phyloP scores from a whole-genome alignment of 1,140 invertebrate genomes.

The Tribolium madens region DNA sequence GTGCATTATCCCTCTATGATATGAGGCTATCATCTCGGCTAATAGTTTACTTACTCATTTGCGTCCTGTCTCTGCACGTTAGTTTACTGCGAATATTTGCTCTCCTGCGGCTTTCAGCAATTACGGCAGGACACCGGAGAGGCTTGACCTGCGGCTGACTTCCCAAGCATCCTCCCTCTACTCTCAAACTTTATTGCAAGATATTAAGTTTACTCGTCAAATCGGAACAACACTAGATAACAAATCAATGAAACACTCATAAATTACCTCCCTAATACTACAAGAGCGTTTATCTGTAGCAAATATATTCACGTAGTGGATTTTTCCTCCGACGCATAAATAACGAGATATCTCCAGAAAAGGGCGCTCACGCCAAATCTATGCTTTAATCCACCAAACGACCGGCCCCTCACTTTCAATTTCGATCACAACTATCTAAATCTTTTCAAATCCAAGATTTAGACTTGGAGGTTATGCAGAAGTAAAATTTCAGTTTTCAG shows the following conservation, averaged over 20 bases:
- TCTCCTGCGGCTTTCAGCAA: slow-evolving; percentile 42
- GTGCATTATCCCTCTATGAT: slow-evolving; percentile 23
- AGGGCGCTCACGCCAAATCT: slow-evolving; percentile 36
- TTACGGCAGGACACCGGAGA: slow-evolving; percentile 38
- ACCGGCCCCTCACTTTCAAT: slow-evolving; percentile 52
- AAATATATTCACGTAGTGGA: slow-evolving; percentile 40
- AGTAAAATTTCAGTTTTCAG: too few species aligned
- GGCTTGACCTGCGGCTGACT: slow-evolving; percentile 41
- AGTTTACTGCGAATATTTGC: slow-evolving; percentile 40
- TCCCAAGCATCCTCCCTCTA: slow-evolving; percentile 20
- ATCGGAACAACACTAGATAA: slow-evolving; percentile 8
- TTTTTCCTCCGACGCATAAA: slow-evolving; percentile 45
- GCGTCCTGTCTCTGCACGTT: slow-evolving; percentile 28
- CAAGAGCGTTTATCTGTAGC: slow-evolving; percentile 23
- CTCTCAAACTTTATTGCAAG: slow-evolving; percentile 34
- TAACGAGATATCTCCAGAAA: slow-evolving; percentile 47
- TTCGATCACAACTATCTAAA: slow-evolving; percentile 52
- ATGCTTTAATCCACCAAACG: slow-evolving; percentile 50
- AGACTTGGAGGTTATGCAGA: neutral
- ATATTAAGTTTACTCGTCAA: slow-evolving; percentile 35
- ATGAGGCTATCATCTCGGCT: slow-evolving; percentile 19
- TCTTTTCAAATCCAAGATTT: slow-evolving; percentile 45
- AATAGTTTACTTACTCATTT: slow-evolving; percentile 38
- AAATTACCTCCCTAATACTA: slow-evolving; percentile 37
- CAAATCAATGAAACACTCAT: slow-evolving; percentile 26